phyloP scores from a whole-genome alignment of 1,140 invertebrate genomes.

The Zaprionus africanus region DNA sequence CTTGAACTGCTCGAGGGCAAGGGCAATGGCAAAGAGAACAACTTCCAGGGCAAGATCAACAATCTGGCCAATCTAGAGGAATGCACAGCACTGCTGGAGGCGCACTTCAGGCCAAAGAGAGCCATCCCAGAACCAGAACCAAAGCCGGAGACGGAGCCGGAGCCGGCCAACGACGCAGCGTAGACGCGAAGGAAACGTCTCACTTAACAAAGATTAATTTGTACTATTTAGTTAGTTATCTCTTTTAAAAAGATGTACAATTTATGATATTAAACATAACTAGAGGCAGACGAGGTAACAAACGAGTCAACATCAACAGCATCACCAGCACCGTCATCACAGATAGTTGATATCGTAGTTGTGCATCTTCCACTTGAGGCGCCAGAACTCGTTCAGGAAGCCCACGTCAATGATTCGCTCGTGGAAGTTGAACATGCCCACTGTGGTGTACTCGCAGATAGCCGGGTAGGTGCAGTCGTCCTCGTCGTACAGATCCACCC shows the following conservation, averaged over 20 bases:
- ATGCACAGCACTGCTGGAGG: slow-evolving; percentile 84
- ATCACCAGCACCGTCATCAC: slow-evolving; percentile 37
- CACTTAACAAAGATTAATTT: slow-evolving; percentile 42
- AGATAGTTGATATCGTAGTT: slow-evolving; percentile 91
- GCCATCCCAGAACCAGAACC: slow-evolving; percentile 4
- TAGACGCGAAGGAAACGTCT: neutral
- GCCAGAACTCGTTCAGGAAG: slow-evolving; percentile 90
- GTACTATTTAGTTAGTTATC: slow-evolving; percentile 38
- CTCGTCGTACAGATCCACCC: slow-evolving; percentile 88
- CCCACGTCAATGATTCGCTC: slow-evolving; percentile 91
- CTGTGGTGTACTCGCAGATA: slow-evolving; percentile 89
- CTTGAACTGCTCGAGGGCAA: slow-evolving; percentile 87
- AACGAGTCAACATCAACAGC: slow-evolving; percentile 9
- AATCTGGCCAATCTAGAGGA: slow-evolving; percentile 85
- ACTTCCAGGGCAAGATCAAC: slow-evolving; percentile 87
- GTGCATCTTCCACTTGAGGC: slow-evolving; percentile 88
- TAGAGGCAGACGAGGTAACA: slow-evolving; percentile 36
- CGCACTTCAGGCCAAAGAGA: slow-evolving; percentile 83
- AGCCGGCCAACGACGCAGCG: neutral
- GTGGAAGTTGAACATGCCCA: slow-evolving; percentile 86
- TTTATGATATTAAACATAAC: slow-evolving; percentile 74
- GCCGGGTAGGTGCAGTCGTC: slow-evolving; percentile 89
- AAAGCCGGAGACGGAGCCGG: slow-evolving; percentile 17
- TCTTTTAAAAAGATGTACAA: slow-evolving; percentile 62
- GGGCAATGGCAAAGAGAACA: slow-evolving; percentile 86